phyloP scores from a whole-genome alignment of 1,140 invertebrate species.

The Druon quercuslanigerum region DNA sequence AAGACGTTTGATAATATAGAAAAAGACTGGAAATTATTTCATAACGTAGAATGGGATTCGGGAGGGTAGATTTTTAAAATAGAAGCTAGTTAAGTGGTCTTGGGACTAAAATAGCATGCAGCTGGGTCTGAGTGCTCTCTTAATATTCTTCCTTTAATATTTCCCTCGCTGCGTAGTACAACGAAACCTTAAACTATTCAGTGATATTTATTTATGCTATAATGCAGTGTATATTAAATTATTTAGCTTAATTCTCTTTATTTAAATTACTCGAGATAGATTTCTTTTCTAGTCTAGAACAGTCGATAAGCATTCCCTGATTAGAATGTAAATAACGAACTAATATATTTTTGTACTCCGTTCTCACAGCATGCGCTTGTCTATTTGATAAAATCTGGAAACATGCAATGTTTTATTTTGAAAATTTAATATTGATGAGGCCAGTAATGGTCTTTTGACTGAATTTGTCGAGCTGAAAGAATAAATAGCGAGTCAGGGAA shows the following conservation, averaged over 20 bases:
- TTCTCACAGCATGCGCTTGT: background rate
- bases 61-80: background rate
- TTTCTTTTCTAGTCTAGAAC: conserved; percentile 28
- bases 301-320: background rate
- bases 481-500: background rate
- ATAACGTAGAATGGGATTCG: background rate
- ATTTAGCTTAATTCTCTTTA: background rate
- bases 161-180: background rate
- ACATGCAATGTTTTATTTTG: background rate
- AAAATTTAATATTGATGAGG: no score
- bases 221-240: conserved; percentile 28
- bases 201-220: conserved; percentile 28
- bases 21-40: no score
- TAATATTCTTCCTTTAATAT: background rate
- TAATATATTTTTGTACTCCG: background rate
- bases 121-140: conserved; percentile 50
- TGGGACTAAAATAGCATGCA: conserved; percentile 37
- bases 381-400: background rate
- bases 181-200: background rate
- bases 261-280: conserved; percentile 15
- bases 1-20: no score
- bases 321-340: background rate
- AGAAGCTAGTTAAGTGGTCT: background rate
- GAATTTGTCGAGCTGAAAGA: no score
- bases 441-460: no score